Conservation (phyloP, 1,140 invertebrate genomes). For the Lucilia cuprina region DNA sequence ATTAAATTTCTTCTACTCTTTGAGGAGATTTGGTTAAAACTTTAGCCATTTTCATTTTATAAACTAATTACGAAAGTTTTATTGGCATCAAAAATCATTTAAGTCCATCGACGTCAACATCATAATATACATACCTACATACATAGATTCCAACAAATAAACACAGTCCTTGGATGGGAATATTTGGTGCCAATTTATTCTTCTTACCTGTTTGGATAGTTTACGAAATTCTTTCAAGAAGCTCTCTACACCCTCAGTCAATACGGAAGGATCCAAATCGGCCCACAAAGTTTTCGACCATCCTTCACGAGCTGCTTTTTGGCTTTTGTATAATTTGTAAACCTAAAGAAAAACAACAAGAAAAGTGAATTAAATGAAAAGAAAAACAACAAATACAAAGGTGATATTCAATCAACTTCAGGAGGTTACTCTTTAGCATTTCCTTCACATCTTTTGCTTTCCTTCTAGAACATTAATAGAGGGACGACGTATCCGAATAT, state of each 20-base stretch:
- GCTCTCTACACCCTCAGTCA: constrained; percentile 86
- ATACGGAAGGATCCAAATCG: constrained; percentile 81
- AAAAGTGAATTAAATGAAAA: constrained; percentile 13
- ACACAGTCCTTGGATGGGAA: not conserved
- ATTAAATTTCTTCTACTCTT: not conserved
- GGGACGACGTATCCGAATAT: not conserved
- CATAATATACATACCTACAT: not conserved
- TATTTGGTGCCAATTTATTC: not conserved
- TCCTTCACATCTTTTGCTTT: not conserved
- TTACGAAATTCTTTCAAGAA: constrained; percentile 80
- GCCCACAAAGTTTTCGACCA: constrained; percentile 90
- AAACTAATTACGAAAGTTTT: constrained; percentile 40
- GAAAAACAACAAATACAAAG: not conserved
- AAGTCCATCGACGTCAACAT: not conserved
- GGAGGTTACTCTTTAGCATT: not conserved
- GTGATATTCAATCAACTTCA: constrained; percentile 10
- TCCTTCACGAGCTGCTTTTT: constrained; percentile 76
- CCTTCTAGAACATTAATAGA: not conserved
- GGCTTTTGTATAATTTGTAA: constrained; percentile 80
- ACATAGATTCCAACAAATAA: not conserved
- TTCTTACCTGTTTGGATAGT: constrained; percentile 65
- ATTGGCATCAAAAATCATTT: constrained; percentile 22
- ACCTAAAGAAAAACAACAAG: constrained; percentile 62
- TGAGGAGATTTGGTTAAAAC: constrained; percentile 5
- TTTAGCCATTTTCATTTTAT: constrained; percentile 12